A percentile compares a stretch with the other conserved stretches of the same genome.
Evolutionary conservation across 2,888 invertebrate genomes (phyloP).

Genomic region (Lypha dubia): DNA sequence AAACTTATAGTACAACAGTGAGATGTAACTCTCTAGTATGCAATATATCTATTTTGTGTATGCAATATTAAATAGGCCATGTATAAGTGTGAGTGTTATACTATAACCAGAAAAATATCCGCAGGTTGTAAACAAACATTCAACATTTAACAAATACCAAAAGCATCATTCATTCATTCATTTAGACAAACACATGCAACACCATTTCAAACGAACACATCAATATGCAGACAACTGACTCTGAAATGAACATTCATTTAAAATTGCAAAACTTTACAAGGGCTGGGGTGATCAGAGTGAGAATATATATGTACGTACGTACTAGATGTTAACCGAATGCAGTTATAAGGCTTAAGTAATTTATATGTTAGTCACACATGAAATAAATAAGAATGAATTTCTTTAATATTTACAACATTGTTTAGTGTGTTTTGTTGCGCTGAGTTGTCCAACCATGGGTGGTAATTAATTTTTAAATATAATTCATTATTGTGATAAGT

Average conservation of each 20-base stretch:
- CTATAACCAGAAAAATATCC: conserved; percentile 69
- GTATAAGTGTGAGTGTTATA: conserved; percentile 20
- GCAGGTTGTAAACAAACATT: conserved; percentile 71
- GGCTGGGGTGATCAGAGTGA: too few relatives aligned
- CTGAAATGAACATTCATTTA: conserved; percentile 53
- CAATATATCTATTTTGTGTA: too few relatives aligned
- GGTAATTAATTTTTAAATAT: not conserved
- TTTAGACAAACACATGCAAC: conserved; percentile 20
- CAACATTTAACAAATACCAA: conserved; percentile 61
- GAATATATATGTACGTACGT: not conserved
- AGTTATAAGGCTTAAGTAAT: conserved; percentile 65
- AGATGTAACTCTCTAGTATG: too few relatives aligned
- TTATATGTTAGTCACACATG: conserved; percentile 67
- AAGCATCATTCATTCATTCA: conserved; percentile 34
- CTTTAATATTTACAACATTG: conserved; percentile 42
- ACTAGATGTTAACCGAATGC: conserved; percentile 52
- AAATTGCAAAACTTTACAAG: conserved; percentile 18
- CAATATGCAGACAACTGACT: conserved; percentile 30
- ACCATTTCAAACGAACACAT: not conserved
- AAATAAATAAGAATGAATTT: conserved; percentile 60
- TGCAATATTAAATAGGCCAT: not conserved
- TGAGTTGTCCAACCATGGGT: conserved; percentile 33
- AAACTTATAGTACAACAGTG: too few relatives aligned
- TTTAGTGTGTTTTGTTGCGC: not conserved
- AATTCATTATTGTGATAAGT: too few relatives aligned